These are phyloP conservation scores for Andinoacara biseriatus DNA, from an alignment of 2,113 vertebrate species.

Conservation along the genomic window DNA sequence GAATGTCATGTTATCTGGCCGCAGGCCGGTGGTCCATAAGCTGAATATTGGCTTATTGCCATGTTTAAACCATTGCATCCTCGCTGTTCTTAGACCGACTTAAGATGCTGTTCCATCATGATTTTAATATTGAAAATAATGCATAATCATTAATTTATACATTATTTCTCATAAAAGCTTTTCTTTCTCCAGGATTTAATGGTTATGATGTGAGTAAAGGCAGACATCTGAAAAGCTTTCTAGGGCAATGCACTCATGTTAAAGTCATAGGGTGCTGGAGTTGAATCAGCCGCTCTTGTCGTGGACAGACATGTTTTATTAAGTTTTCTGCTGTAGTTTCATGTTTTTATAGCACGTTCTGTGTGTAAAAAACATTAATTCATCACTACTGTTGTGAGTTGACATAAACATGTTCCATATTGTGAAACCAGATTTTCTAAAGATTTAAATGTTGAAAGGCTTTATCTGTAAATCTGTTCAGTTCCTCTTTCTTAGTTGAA, in stretches of 20 bases:
- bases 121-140: background rate
- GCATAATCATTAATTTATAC: background rate
- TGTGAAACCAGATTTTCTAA: background rate
- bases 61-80: background rate
- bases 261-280: background rate
- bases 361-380: background rate
- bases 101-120: background rate
- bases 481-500: background rate
- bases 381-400: background rate
- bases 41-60: background rate
- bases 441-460: background rate
- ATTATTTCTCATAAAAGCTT: rapidly evolving
- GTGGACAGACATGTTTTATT: background rate
- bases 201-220: background rate
- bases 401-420: background rate
- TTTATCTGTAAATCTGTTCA: background rate
- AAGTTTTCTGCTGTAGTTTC: background rate
- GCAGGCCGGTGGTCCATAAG: background rate
- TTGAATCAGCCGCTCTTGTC: background rate
- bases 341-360: background rate
- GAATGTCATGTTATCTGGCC: rapidly evolving
- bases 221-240: slow-evolving; percentile 9
- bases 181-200: background rate
- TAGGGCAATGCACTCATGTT: background rate
- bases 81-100: background rate